Evolutionary conservation across 2,888 invertebrate genomes (phyloP).

Genomic region (Pheosia tremula): DNA sequence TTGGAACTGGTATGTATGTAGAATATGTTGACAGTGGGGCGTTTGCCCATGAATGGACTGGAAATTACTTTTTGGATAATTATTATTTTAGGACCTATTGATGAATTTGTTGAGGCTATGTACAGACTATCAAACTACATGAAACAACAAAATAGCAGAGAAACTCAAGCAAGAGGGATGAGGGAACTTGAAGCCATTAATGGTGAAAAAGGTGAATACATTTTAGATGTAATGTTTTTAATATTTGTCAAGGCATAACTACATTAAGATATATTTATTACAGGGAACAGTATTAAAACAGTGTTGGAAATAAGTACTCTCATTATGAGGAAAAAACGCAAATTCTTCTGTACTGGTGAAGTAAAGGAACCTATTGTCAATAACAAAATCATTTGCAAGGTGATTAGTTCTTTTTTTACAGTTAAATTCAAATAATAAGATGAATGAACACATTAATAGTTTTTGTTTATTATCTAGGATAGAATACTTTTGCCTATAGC

Average conservation of each 20-base stretch:
- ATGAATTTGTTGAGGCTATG: constrained; percentile 80
- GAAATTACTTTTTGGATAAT: too few relatives aligned
- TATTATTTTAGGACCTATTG: constrained; percentile 64
- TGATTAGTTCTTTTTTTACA: constrained; percentile 26
- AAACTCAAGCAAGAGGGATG: constrained; percentile 75
- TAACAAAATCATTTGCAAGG: constrained; percentile 80
- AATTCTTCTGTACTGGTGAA: constrained; percentile 78
- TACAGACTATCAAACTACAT: constrained; percentile 66
- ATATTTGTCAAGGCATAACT: background rate
- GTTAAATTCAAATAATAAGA: too few relatives aligned
- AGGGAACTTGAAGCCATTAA: constrained; percentile 79
- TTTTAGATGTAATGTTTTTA: background rate
- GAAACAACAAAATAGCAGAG: constrained; percentile 77
- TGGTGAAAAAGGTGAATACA: constrained; percentile 68
- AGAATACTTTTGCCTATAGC: constrained; percentile 76
- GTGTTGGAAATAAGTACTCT: constrained; percentile 75
- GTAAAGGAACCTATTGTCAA: constrained; percentile 80
- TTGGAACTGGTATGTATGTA: constrained; percentile 67
- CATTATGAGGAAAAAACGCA: constrained; percentile 78
- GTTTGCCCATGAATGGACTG: too few relatives aligned
- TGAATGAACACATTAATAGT: background rate
- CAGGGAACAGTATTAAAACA: constrained; percentile 78
- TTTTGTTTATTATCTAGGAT: constrained; percentile 52
- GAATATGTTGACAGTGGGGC: background rate
- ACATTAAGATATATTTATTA: background rate